Evolutionary conservation across 1,140 invertebrate genomes (phyloP).

Genomic region (Pantala flavescens): DNA sequence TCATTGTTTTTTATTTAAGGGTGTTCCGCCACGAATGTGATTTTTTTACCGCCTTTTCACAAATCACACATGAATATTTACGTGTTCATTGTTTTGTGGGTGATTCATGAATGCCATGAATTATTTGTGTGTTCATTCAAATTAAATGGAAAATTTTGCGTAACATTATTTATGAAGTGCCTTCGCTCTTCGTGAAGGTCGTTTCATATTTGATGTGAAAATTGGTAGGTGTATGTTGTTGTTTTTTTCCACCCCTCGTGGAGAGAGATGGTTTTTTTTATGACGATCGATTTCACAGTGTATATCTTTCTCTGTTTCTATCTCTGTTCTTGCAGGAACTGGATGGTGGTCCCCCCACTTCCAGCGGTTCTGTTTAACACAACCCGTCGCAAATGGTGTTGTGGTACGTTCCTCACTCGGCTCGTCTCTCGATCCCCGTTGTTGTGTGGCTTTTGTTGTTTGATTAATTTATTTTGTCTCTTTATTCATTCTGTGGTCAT

Average conservation of each 20-base stretch:
- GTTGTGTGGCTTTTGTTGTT: conserved; percentile 6
- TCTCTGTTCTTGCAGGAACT: background rate
- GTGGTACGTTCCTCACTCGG: background rate
- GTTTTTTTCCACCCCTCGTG: background rate
- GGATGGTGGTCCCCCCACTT: background rate
- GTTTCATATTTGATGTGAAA: background rate
- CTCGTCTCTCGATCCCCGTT: background rate
- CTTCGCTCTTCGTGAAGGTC: no score
- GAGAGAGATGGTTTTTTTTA: background rate
- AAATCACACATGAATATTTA: no score
- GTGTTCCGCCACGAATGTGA: no score
- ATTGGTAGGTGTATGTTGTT: background rate
- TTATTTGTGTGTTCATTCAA: no score
- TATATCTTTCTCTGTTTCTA: background rate
- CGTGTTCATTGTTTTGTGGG: no score
- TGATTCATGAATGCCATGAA: no score
- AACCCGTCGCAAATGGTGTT: background rate
- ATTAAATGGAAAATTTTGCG: no score
- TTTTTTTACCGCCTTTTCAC: no score
- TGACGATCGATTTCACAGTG: background rate
- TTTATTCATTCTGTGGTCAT: background rate
- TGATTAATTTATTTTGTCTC: background rate
- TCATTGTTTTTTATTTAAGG: no score
- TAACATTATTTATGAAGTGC: no score
- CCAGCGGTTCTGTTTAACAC: background rate